A percentile compares a stretch with the other conserved stretches of the same genome.
Conservation (phyloP, 2,888 invertebrate species). For the Orthosia gothica region DNA sequence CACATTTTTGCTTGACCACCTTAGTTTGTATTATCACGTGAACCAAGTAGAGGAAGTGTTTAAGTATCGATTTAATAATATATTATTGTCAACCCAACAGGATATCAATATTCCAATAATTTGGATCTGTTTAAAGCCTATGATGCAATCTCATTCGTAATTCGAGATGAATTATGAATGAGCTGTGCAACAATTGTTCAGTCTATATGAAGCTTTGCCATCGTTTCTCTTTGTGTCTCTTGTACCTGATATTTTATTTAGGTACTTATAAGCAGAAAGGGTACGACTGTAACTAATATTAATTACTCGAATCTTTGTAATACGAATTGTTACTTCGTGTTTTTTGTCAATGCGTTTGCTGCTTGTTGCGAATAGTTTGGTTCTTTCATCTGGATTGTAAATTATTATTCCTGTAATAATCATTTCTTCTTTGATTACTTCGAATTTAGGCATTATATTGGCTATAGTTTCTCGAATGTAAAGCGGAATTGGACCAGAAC, state of each 20-base stretch:
- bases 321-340: neutral
- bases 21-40: neutral
- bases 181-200: constrained; percentile 41
- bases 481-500: neutral
- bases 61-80: constrained; percentile 13
- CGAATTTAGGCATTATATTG: neutral
- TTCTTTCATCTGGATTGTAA: neutral
- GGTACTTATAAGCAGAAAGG: neutral
- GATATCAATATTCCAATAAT: constrained; percentile 39
- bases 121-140: constrained; percentile 38
- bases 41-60: constrained; percentile 20
- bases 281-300: neutral
- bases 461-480: neutral
- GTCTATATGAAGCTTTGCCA: constrained; percentile 28
- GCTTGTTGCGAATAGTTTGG: neutral
- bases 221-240: constrained; percentile 14
- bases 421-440: too few species aligned
- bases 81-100: constrained; percentile 6
- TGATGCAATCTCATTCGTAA: constrained; percentile 51
- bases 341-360: neutral
- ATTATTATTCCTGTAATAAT: neutral
- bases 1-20: neutral
- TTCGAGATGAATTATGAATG: constrained; percentile 60
- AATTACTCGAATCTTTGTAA: neutral
- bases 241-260: constrained; percentile 7